Evolutionary conservation across 2,888 invertebrate species (phyloP), one percentile per base, ranked within the genome.

Genomic region (Morinoia aosen): DNA sequence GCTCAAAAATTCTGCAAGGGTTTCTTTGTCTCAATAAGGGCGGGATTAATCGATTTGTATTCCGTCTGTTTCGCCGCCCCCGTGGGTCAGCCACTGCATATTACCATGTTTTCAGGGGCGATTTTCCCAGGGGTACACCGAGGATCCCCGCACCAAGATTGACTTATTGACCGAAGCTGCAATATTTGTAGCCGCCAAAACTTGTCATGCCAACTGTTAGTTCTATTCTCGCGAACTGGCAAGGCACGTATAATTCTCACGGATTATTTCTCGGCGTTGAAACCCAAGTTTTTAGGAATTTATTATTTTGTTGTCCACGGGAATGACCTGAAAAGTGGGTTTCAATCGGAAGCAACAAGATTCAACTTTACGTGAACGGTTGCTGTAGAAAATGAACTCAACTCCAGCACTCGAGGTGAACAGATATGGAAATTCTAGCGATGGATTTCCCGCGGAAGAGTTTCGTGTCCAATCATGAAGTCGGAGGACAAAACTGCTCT

Each of bases 1-100:
- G 2, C 76, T 76, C 76, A 10, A 76, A 76, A 76, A 76, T 76
- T 76, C 76, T 76, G 76, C 76, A 76, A 76, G 76, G 76, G 76
- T 76, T 76, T 76, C 76, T 16, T 76, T 76, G 76, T 76, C 76
- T 76, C 76, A 76, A 76, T 76, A 76, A 76, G 48, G 39, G 90
- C 40, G 40, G 90, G 40, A 90, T 90, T 90, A 90, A 90, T 90
- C 90, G 90, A 90, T 90, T 90, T 90, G 90, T 90, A 90, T 90
- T 39, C 90, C 19, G 90, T 90, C 40, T 90, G 90, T 90, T 14
- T 14, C 39, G 48, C 39, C 40, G 90, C 90, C 48, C 40, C 40
- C 40, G 40, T 90, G 16, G 39, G 90, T 48, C 90, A 90, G 90
- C 48, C 90, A 90, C 40, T 90, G 90, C 90, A 90, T 90, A 90